These are phyloP conservation scores for Carpatolechia fugitivella DNA, from an alignment of 2,888 invertebrate species.

Conservation along the genomic window DNA sequence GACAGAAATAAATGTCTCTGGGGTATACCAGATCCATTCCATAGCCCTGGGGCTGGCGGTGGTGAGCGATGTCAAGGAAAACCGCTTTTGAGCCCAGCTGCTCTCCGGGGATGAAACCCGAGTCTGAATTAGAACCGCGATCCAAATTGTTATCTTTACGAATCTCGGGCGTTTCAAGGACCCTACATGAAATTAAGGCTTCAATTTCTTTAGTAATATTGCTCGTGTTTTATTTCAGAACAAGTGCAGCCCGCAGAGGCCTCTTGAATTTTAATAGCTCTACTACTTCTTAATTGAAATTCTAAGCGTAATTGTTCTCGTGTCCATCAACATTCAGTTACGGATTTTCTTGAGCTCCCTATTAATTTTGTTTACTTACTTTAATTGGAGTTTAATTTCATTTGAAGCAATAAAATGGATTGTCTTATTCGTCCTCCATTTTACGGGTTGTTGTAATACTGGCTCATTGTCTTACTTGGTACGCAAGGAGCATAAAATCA, in stretches of 20 bases:
- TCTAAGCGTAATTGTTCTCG: constrained; percentile 48
- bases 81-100: constrained; percentile 42
- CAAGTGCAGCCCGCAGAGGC: constrained; percentile 45
- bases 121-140: constrained; percentile 37
- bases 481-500: too few relatives aligned
- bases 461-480: too few relatives aligned
- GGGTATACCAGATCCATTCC: not conserved
- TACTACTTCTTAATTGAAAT: constrained; percentile 60
- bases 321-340: constrained; percentile 53
- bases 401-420: constrained; percentile 8
- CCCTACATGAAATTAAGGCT: too few relatives aligned
- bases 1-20: not conserved
- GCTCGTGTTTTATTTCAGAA: constrained; percentile 35
- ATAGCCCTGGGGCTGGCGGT: constrained; percentile 25
- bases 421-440: not conserved
- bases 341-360: constrained; percentile 41
- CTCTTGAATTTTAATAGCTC: constrained; percentile 54
- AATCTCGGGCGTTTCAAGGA: too few relatives aligned
- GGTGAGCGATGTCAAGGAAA: constrained; percentile 32
- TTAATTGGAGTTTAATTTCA: constrained; percentile 24
- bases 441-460: too few relatives aligned
- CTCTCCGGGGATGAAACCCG: constrained; percentile 40
- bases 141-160: constrained; percentile 46
- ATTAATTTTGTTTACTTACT: constrained; percentile 42
- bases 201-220: too few relatives aligned